Base-by-base conservation (phyloP, 2,113 vertebrate genomes). In the Phyllopteryx taeniolatus region DNA sequence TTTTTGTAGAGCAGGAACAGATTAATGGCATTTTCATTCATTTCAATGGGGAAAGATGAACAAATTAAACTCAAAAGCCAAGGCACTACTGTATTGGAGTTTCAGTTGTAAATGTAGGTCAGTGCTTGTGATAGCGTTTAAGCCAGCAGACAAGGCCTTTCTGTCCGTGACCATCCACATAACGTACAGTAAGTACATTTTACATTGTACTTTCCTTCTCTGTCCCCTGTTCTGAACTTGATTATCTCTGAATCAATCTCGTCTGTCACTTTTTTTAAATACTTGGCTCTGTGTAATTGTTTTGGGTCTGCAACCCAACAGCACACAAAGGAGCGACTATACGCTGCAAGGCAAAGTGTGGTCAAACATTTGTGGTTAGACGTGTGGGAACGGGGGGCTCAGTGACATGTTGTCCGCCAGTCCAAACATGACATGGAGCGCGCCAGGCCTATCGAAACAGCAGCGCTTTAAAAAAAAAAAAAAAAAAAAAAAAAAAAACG, bases 371-470 rank as follows among this genome's bases (percentile, higher is more conserved):
- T 74, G 71, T 72, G 66, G 76, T 71, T 71, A 65, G 71, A 33
- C 71, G 67, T 79, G 76, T 79, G 77, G 68, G 79, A 80, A 81
- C 72, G 78, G 86, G 75, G 87, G 74, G 73, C 77, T 84, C 84
- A 68, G 68, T 83, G 84, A 86, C 92, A 89, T 74, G n/a, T 20
- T 62, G 42, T 61, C 47, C 62, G 85, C 68, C 74, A 74, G 89
- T 88, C 85, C 79, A 67, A 91, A 87, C 80, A 83, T 65, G 79
- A 89, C 82, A 87, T 78, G 81, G 88, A 89, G 79, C 68, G 65
- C 81, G 80, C 90, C 86, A 79, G 79, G 82, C 87, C 87, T 85
- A 81, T 77, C 83, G 83, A 75, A 90, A 72, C 81, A 82, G 80
- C 68, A 20, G 53, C 73, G 33, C 39, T 83, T 75, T 71, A 86